Percentiles rank a stretch among this genome's conserved stretches.
Evolutionary conservation across 2,113 vertebrate genomes (phyloP).

Genomic region (Notiomystis cincta): DNA sequence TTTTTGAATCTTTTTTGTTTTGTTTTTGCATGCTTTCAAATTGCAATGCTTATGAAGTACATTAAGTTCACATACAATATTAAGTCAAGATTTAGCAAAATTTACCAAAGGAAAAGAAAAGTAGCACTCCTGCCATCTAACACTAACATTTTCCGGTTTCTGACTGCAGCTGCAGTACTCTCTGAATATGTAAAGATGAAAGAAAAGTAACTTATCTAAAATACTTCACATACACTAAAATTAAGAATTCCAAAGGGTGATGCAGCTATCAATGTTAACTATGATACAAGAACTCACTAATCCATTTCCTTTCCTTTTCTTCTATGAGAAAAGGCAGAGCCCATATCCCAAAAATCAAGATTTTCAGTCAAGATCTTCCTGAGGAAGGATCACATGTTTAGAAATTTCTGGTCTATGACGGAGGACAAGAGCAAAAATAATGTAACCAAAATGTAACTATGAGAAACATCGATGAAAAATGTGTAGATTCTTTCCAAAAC

Average conservation of each 20-base stretch:
- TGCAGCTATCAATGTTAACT: not conserved
- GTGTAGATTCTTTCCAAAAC: not conserved
- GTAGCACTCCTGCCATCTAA: not conserved
- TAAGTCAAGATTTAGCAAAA: not conserved
- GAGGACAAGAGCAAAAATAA: not conserved
- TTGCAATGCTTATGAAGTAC: not conserved
- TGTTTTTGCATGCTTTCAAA: not conserved
- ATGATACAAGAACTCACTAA: not conserved
- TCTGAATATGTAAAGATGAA: not conserved
- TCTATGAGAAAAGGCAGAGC: not conserved
- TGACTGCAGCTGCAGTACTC: not conserved
- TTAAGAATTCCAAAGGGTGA: not conserved
- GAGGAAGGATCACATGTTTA: fast-evolving
- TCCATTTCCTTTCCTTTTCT: not conserved
- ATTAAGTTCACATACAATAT: not conserved
- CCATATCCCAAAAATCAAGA: not conserved
- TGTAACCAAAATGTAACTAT: not conserved
- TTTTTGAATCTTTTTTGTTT: not conserved
- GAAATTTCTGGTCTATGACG: not conserved
- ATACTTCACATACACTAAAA: not conserved
- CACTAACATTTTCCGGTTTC: not conserved
- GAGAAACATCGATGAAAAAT: not conserved
- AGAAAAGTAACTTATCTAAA: not conserved
- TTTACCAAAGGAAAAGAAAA: not conserved
- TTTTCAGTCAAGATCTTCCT: not conserved